Evolutionary conservation across 2,888 invertebrate species (phyloP), one percentile per base, ranked within the genome.

Genomic region (Brachyptera putata): DNA sequence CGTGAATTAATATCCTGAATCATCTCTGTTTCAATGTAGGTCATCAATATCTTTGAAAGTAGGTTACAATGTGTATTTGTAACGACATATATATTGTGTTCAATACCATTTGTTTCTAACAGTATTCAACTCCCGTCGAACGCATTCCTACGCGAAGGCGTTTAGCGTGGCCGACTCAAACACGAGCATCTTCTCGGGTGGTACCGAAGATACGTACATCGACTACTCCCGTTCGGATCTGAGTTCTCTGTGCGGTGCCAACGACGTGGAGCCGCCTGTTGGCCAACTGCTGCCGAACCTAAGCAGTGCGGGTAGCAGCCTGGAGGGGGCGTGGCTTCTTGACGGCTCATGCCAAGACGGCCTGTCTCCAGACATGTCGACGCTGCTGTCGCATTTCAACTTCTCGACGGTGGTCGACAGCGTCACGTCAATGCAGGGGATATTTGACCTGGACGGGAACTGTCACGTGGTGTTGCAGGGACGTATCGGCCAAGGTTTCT

Each of bases 401-500:
- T 69, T 73, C 4, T 73, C 73, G 2, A 72, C 74, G 4, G 74
- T 75, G 2, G 66, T 76, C 36, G 75, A 76, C 61, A 75, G 75
- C 64, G 71, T 76, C 34, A 73, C 73, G 62, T 74, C 75, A 61
- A 76, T 81, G 75, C 79, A 80, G 67, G 77, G 76, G 59, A 79
- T 82, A 58, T 80, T 80, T 65, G 81, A 82, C 66, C 69, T 82
- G 18, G 80, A 79, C 64, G 77, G 75, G n/a, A 79, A 81, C 65
- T 80, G 78, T 64, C 81, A 81, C 68, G 79, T 86, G 1, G 79
- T 83, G 58, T 70, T 84, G 4, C 81, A 82, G 69, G 81, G 82
- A 14, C 75, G 79, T 65, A 82, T 85, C 64, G 85, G 85, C 43
- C 72, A 88, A 83, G 94, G 94, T 1, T 90, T 89, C 74, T 94